Evolutionary conservation across 2,888 invertebrate genomes (phyloP).

Genomic region (Drosophila mimetica): DNA sequence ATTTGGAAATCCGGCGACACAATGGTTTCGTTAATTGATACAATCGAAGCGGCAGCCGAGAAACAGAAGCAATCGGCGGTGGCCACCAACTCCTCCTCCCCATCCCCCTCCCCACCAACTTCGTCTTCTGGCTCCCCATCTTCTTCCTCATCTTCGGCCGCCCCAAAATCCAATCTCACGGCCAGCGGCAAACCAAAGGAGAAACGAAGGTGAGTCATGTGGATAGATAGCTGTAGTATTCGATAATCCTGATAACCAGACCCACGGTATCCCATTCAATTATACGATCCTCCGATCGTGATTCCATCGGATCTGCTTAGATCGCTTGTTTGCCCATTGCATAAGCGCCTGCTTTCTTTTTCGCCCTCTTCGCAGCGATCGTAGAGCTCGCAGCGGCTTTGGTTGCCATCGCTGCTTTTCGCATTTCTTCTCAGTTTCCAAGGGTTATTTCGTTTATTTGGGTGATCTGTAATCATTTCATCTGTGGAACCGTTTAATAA

Average conservation of each 20-base stretch:
- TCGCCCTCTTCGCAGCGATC: conserved; percentile 27
- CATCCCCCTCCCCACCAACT: conserved; percentile 30
- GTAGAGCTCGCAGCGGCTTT: conserved; percentile 22
- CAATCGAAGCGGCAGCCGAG: conserved; percentile 72
- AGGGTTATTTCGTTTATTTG: conserved; percentile 5
- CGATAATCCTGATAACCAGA: not conserved
- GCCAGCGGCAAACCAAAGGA: conserved; percentile 86
- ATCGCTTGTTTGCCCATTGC: conserved; percentile 50
- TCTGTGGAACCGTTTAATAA: not conserved
- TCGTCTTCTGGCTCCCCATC: conserved; percentile 19
- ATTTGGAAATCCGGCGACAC: conserved; percentile 57
- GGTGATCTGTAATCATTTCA: not conserved
- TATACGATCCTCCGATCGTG: not conserved
- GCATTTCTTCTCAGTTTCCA: conserved; percentile 15
- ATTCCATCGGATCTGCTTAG: conserved; percentile 9
- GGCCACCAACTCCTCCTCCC: conserved; percentile 34
- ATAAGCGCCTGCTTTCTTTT: conserved; percentile 68
- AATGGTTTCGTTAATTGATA: conserved; percentile 80
- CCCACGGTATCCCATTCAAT: not conserved
- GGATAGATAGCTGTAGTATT: not conserved
- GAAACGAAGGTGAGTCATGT: conserved; percentile 88
- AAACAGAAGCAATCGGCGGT: conserved; percentile 60
- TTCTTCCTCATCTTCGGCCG: conserved; percentile 18
- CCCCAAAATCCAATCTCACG: conserved; percentile 62
- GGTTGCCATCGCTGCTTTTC: conserved; percentile 29